Evolutionary conservation across 2,797 vertebrate species (phyloP).

Genomic region (Emys orbicularis): DNA sequence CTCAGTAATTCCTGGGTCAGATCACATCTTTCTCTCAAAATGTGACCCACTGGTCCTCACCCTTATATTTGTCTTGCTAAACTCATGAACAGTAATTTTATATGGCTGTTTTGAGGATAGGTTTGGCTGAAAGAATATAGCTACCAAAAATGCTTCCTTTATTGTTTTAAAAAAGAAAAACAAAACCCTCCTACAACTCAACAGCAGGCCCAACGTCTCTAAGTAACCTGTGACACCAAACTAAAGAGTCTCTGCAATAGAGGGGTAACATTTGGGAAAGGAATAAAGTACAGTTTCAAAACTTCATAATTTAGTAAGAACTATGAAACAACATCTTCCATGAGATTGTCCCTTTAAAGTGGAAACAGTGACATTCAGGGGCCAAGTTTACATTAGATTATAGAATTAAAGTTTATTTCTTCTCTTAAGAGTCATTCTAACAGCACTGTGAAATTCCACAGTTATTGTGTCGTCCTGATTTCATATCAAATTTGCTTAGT

Average conservation of each 20-base stretch:
- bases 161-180: not conserved
- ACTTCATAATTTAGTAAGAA: not conserved
- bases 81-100: not conserved
- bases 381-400: constrained; percentile 25
- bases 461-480: constrained; percentile 34
- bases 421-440: constrained; percentile 17
- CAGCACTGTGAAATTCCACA: not conserved
- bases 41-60: not conserved
- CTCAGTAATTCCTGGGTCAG: not conserved
- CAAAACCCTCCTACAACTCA: not conserved
- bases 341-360: not conserved
- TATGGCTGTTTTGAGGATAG: not conserved
- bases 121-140: not conserved
- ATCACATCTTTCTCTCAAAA: not conserved
- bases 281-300: not conserved
- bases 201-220: not conserved
- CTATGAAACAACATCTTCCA: not conserved
- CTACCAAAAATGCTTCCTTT: not conserved
- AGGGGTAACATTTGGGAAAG: not conserved
- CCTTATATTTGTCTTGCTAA: not conserved
- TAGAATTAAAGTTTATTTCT: not conserved
- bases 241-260: not conserved
- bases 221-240: not conserved
- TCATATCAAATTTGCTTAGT: not conserved
- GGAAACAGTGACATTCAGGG: constrained; percentile 3